These are phyloP conservation scores for Perca schrenkii DNA, from an alignment of 2,113 vertebrate species.

Conservation along the genomic window DNA sequence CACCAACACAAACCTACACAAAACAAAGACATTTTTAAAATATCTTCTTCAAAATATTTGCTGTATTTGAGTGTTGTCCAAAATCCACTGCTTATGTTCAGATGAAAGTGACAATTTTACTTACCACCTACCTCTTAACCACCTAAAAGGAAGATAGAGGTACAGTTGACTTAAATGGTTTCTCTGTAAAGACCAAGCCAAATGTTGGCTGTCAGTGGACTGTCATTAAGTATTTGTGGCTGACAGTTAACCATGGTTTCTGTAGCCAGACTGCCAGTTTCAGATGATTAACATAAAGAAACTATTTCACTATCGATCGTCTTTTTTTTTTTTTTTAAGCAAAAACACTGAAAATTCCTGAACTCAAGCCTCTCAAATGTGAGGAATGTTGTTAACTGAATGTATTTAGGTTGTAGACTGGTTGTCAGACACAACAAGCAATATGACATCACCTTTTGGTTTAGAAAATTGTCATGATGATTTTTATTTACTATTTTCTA, in stretches of 20 bases:
- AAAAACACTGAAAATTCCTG: neutral
- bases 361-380: neutral
- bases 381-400: neutral
- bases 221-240: slow-evolving; percentile 6
- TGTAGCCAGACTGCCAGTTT: neutral
- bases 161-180: slow-evolving; percentile 4
- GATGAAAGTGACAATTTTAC: slow-evolving; percentile 23
- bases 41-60: slow-evolving; percentile 23
- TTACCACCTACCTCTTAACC: neutral
- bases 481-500: neutral
- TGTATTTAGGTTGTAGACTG: neutral
- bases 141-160: neutral
- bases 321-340: no score
- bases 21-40: slow-evolving; percentile 39
- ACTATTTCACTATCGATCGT: neutral
- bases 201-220: neutral
- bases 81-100: slow-evolving; percentile 12
- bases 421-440: neutral
- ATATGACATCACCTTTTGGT: neutral
- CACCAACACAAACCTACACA: slow-evolving; percentile 31
- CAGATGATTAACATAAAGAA: neutral
- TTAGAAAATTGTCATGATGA: neutral
- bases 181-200: neutral
- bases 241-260: slow-evolving; percentile 5
- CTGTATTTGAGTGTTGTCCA: slow-evolving; percentile 32